Percentiles rank a stretch among this genome's conserved stretches.
Conservation (phyloP, 2,888 invertebrate genomes). For the Amblyteles armatorius region DNA sequence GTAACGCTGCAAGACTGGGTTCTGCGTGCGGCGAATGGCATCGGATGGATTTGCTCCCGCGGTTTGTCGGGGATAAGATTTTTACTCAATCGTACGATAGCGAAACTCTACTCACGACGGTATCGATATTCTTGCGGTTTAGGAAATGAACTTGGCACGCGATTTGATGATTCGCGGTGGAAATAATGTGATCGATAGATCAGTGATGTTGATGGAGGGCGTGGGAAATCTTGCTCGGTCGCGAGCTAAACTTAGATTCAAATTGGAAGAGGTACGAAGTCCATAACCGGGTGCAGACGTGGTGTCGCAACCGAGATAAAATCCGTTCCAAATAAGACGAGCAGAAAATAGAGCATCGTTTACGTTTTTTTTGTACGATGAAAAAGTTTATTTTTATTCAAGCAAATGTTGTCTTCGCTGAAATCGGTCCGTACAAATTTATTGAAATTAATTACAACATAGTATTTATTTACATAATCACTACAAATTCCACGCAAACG, state of each 20-base stretch:
- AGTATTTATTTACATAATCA: too few relatives aligned
- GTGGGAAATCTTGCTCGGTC: constrained; percentile 33
- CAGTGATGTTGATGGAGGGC: constrained; percentile 15
- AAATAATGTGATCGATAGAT: constrained; percentile 30
- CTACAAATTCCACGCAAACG: neutral
- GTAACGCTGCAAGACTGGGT: neutral
- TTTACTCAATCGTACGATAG: neutral
- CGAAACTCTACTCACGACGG: neutral
- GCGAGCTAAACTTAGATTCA: constrained; percentile 25
- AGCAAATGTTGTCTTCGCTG: neutral
- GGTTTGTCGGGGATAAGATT: neutral
- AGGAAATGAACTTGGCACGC: constrained; percentile 18
- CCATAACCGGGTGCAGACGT: neutral
- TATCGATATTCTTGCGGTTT: constrained; percentile 16
- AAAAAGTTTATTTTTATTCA: neutral
- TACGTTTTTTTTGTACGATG: neutral
- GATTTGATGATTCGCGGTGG: constrained; percentile 40
- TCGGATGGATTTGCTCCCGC: neutral
- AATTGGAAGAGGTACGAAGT: constrained; percentile 10
- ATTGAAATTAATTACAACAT: too few relatives aligned
- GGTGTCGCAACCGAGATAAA: neutral
- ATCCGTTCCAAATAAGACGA: neutral
- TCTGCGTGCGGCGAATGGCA: neutral
- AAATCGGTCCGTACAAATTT: neutral
- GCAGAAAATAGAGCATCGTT: neutral